phyloP scores from a whole-genome alignment of 2,113 vertebrate genomes.

The Gnathonemus echidnorhynchus region DNA sequence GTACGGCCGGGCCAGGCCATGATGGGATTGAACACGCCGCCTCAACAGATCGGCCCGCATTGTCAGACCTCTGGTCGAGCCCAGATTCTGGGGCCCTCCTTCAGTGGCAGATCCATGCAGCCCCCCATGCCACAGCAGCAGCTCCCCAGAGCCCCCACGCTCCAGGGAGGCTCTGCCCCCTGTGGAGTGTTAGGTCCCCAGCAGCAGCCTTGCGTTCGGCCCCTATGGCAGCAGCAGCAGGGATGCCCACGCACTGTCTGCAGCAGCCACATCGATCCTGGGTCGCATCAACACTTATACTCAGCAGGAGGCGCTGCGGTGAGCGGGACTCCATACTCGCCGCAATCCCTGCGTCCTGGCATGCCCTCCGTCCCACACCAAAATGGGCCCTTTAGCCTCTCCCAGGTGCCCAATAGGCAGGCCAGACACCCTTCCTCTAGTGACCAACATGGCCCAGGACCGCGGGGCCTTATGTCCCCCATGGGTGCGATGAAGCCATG shows the following conservation, averaged over 20 bases:
- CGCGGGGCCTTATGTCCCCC: constrained; percentile 55
- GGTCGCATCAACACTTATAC: constrained; percentile 61
- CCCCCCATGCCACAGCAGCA: constrained; percentile 48
- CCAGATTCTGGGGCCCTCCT: constrained; percentile 45
- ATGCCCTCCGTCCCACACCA: constrained; percentile 48
- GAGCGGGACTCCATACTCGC: constrained; percentile 50
- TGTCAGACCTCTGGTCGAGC: constrained; percentile 47
- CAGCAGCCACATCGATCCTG: constrained; percentile 56
- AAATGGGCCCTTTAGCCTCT: constrained; percentile 47
- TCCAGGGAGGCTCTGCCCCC: constrained; percentile 42
- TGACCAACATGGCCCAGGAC: constrained; percentile 53
- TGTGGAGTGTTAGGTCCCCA: constrained; percentile 53
- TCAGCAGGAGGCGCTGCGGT: constrained; percentile 35
- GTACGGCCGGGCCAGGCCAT: constrained; percentile 39
- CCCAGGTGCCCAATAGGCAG: constrained; percentile 59
- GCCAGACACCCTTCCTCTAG: constrained; percentile 51
- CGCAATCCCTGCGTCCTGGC: constrained; percentile 41
- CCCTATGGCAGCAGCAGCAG: constrained; percentile 28
- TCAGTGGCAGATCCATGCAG: constrained; percentile 45
- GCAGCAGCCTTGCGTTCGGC: constrained; percentile 34
- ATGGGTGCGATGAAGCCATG: constrained; percentile 61
- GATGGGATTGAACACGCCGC: constrained; percentile 38
- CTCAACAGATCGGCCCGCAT: constrained; percentile 45
- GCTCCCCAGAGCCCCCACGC: constrained; percentile 55
- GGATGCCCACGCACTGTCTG: constrained; percentile 48